Evolutionary conservation across 1,140 invertebrate species (phyloP).

Genomic region (Cylas formicarius): DNA sequence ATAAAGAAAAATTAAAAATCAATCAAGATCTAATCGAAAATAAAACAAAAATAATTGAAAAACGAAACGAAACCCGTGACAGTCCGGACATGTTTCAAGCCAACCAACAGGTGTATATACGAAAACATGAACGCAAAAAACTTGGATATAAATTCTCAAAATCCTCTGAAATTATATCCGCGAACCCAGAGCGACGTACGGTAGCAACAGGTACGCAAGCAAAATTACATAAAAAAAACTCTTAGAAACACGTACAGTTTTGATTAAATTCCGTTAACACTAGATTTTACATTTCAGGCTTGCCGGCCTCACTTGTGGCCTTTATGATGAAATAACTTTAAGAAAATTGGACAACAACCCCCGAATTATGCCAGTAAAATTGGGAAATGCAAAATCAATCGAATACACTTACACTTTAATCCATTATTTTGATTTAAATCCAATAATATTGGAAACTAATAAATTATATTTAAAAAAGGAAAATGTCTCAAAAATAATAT

Average conservation of each 20-base stretch:
- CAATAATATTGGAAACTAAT: too few species aligned
- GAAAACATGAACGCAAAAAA: constrained; percentile 10
- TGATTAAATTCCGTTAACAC: constrained; percentile 2
- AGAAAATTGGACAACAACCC: background rate
- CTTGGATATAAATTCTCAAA: constrained; percentile 8
- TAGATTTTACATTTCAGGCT: constrained; percentile 9
- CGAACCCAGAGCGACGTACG: background rate
- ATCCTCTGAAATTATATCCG: background rate
- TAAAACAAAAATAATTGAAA: constrained; percentile 8
- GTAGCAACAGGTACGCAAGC: background rate
- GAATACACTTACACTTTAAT: background rate
- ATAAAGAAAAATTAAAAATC: constrained; percentile 9
- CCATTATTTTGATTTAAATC: too few species aligned
- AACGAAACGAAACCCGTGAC: constrained; percentile 5
- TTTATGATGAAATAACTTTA: background rate
- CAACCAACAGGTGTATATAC: constrained; percentile 6
- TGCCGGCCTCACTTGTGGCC: background rate
- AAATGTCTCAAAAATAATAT: too few species aligned
- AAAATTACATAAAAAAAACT: constrained; percentile 10
- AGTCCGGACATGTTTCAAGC: constrained; percentile 1
- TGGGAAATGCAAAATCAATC: background rate
- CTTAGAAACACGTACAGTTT: constrained; percentile 10
- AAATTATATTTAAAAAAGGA: too few species aligned
- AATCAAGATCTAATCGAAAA: constrained; percentile 6
- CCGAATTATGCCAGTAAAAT: constrained; percentile 2